These are phyloP conservation scores for Mimumesa dahlbomi DNA, from an alignment of 2,888 invertebrate genomes.

Conservation along the genomic window DNA sequence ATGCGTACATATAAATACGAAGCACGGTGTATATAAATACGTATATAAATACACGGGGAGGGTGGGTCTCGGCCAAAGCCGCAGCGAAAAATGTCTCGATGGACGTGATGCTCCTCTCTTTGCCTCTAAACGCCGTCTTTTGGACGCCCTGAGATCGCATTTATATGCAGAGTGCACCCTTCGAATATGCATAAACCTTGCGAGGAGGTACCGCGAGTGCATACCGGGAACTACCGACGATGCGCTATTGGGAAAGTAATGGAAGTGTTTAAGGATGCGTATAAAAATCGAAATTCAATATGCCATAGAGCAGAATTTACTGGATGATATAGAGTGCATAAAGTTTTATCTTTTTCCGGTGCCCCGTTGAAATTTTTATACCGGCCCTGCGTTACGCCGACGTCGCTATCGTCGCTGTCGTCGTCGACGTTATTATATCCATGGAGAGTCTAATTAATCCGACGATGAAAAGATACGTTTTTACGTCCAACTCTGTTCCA, in stretches of 20 bases:
- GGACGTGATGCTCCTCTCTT: slow-evolving; percentile 52
- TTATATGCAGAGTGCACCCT: slow-evolving; percentile 65
- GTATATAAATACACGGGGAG: slow-evolving; percentile 5
- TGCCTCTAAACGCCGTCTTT: slow-evolving; percentile 56
- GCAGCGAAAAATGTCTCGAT: slow-evolving; percentile 62
- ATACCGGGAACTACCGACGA: slow-evolving; percentile 58
- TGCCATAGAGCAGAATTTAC: slow-evolving; percentile 47
- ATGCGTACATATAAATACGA: slow-evolving; percentile 41
- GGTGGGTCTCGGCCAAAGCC: slow-evolving; percentile 5
- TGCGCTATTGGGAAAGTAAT: slow-evolving; percentile 61
- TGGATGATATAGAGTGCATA: slow-evolving; percentile 47
- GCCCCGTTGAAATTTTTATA: background rate
- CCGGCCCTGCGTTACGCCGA: too few relatives aligned
- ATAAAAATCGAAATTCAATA: slow-evolving; percentile 65
- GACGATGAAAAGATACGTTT: too few relatives aligned
- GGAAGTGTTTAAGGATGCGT: slow-evolving; percentile 56
- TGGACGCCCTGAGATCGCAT: slow-evolving; percentile 55
- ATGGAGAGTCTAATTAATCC: too few relatives aligned
- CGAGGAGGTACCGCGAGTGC: slow-evolving; percentile 39
- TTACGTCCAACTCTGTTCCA: too few relatives aligned
- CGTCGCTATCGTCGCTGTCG: too few relatives aligned
- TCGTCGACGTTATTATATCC: too few relatives aligned
- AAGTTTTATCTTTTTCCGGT: slow-evolving; percentile 20
- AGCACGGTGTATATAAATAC: slow-evolving; percentile 9
- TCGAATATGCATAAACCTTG: slow-evolving; percentile 67